Conservation (phyloP, 2,888 invertebrate species). For the Machimus atricapillus region DNA sequence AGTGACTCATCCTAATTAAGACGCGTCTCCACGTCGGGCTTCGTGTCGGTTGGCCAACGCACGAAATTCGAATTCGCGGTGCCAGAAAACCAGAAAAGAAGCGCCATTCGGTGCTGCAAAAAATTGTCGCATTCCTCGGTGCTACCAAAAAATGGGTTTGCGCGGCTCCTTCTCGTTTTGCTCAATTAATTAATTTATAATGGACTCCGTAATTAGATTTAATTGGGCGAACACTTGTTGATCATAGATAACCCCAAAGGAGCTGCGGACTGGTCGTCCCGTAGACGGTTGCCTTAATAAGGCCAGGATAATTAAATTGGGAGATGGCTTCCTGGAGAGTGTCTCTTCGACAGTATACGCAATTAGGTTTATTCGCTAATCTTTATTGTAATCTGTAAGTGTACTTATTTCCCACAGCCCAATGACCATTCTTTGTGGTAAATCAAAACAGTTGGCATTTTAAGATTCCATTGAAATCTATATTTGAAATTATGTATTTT, state of each 20-base stretch:
- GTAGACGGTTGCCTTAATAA: conserved; percentile 1
- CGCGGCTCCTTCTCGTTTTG: conserved; percentile 33
- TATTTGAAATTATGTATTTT: too few relatives aligned
- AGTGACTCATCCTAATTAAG: conserved; percentile 39
- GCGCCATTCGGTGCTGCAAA: conserved; percentile 2
- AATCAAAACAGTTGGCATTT: background rate
- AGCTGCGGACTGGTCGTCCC: background rate
- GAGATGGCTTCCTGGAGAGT: background rate
- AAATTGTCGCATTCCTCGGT: conserved; percentile 16
- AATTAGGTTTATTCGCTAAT: background rate
- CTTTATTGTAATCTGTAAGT: background rate
- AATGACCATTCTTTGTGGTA: background rate
- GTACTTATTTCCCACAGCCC: background rate
- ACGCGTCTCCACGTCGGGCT: background rate
- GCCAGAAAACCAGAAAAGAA: background rate
- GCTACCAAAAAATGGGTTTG: conserved; percentile 22
- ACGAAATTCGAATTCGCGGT: background rate
- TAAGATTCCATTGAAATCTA: too few relatives aligned
- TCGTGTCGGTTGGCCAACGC: background rate
- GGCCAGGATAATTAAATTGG: conserved; percentile 15
- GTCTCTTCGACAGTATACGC: background rate
- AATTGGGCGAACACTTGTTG: conserved; percentile 40
- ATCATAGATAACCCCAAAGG: background rate
- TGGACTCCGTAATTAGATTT: conserved; percentile 39
- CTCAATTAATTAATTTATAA: conserved; percentile 40